A percentile compares a stretch with the other conserved stretches of the same genome.
phyloP scores from a whole-genome alignment of 2,888 invertebrate genomes.

The Rotaria macrura region DNA sequence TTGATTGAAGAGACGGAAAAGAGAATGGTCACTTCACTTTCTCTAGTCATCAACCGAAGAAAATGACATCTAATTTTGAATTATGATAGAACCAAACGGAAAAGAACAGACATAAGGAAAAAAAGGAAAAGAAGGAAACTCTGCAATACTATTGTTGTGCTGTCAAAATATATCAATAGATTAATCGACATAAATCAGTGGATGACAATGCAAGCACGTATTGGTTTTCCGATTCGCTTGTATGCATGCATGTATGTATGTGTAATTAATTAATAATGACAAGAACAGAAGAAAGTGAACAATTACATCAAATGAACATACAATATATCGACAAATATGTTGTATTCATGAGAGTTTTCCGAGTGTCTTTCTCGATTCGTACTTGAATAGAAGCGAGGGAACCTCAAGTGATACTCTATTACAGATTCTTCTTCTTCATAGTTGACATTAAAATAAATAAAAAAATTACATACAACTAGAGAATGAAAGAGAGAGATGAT shows the following conservation, averaged over 20 bases:
- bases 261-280: neutral
- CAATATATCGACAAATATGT: neutral
- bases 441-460: slow-evolving; percentile 12
- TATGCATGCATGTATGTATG: neutral
- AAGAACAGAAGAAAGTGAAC: neutral
- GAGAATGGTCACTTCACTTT: slow-evolving; percentile 3
- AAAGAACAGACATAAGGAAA: neutral
- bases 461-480: neutral
- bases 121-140: neutral
- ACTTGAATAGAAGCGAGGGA: neutral
- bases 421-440: neutral
- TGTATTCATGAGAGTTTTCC: neutral
- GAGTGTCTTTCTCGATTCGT: neutral
- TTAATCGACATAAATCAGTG: slow-evolving; percentile 1
- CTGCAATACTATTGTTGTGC: neutral
- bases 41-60: neutral
- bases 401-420: neutral
- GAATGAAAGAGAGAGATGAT: neutral
- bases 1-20: neutral
- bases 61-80: neutral
- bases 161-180: slow-evolving; percentile 3
- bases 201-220: neutral
- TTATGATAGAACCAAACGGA: neutral
- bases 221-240: neutral
- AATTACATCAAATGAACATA: neutral